phyloP scores from a whole-genome alignment of 2,113 vertebrate genomes.

The Hiodon tergisus region DNA sequence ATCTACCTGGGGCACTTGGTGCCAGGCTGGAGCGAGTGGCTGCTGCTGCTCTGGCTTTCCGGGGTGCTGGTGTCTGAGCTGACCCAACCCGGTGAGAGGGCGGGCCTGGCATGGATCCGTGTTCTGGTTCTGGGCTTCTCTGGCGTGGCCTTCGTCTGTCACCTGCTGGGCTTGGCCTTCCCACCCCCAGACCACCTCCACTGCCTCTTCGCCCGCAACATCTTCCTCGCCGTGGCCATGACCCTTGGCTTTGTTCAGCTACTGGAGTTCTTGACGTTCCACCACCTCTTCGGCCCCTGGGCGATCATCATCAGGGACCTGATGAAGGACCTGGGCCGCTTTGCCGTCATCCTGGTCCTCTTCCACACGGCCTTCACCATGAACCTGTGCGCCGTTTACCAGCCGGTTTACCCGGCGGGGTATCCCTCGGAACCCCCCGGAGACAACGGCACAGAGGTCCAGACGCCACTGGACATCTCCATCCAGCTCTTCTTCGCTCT shows the following conservation, averaged over 20 bases:
- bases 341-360: constrained; percentile 50
- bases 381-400: constrained; percentile 49
- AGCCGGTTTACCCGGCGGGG: constrained; percentile 40
- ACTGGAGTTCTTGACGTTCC: constrained; percentile 55
- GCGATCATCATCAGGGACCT: constrained; percentile 55
- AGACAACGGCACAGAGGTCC: constrained; percentile 18
- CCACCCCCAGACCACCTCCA: constrained; percentile 29
- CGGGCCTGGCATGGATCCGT: constrained; percentile 51
- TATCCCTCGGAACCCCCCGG: neutral
- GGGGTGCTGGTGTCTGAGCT: constrained; percentile 52
- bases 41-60: constrained; percentile 48
- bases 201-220: constrained; percentile 52
- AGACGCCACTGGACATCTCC: constrained; percentile 42
- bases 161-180: constrained; percentile 45
- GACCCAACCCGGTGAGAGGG: constrained; percentile 42
- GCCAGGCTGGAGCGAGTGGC: constrained; percentile 49
- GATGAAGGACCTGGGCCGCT: constrained; percentile 55
- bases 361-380: constrained; percentile 54
- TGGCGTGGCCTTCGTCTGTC: constrained; percentile 41
- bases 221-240: constrained; percentile 51
- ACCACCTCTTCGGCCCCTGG: constrained; percentile 58
- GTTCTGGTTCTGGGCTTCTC: constrained; percentile 48
- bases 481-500: constrained; percentile 52
- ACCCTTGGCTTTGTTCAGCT: constrained; percentile 53
- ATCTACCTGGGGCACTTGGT: constrained; percentile 37